Evolutionary conservation across 2,797 vertebrate species (phyloP), one percentile per base, ranked within the genome.

Genomic region (Poecilia picta): DNA sequence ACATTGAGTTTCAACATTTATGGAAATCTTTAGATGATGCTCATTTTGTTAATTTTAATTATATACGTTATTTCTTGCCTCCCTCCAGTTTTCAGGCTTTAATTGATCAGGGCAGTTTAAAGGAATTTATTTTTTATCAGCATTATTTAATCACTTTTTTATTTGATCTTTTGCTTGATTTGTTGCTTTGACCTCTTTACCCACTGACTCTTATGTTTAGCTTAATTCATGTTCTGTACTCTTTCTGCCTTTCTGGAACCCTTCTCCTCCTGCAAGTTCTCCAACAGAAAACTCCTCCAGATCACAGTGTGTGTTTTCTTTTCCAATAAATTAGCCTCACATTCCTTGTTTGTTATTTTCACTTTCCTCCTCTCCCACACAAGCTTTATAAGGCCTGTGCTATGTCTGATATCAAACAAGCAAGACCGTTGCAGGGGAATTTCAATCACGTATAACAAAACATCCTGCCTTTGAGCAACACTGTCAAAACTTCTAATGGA

Each of bases 361-460:
- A 77, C 47, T 25, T 20, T 76, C 36, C 55, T 75, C 47, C 33
- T 45, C 64, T 77, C 31, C 31, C 15, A 57, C 53, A 15, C 46
- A 75, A n/a, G 28, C 59, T 25, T n/a, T 16, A 31, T 7, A 15
- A 33, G 39, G 8, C 13, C 1, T 13, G 1, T 73, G 72, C 72
- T 66, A 13, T 55, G 41, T 81, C 66, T 13, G n/a, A 75, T 51
- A 71, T 82, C 45, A 81, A 20, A 83, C 46, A 46, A 81, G 53
- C 2, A 16, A 31, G 36, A 68, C 18, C 8, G 41, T 23, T 41
- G 36, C 64, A 68, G 64, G 36, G 36, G 39, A 25, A 15, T 64
- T 45, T 83, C 79, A 83, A 88, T 77, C 64, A 91, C 81, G 75
- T 81, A 88, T 87, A 73, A 82, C 57, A 71, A 46, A 41, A 57